Base-by-base conservation (phyloP, 2,888 invertebrate species). In the Phyllotreta striolata region DNA sequence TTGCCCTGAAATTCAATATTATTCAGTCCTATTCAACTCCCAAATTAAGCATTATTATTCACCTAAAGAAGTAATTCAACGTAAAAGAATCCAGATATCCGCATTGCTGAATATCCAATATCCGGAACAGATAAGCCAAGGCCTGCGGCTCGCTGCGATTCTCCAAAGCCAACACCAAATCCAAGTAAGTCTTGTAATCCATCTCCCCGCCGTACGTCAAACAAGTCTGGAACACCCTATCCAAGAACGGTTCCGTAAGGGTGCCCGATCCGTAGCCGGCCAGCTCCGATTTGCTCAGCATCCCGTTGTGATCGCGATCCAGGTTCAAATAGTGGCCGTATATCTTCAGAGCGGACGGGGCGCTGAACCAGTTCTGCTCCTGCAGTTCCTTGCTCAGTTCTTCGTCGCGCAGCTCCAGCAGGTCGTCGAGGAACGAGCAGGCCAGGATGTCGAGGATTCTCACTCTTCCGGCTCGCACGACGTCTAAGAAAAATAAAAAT, bases 111-210 rank as follows among this genome's bases (percentile, higher is more conserved):
- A 97, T 91, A 81, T 98, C 98, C 7, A 98, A 83, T 66, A 98
- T 92, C 38, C 92, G 84, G 82, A 98, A 98, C 56, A 98, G 84
- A 78, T 95, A 98, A 38, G 95, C 93, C 24, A 97, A 83, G 0
- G 96, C 91, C 72, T 96, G 95, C 0, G 96, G 94, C 79, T 97
- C 96, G 67, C 90, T 88, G 13, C 95, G 86, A 83, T 97, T 96
- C 82, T 97, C 96, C 69, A 97, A 82, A 0, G 97, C 97, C 38
- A 98, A 84, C 0, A 96, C 95, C 79, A 98, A 90, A 79, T 98
- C 96, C 24, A 98, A 83, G 80, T 96, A 98, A 0, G 96, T 95
- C 83, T 97, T 97, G 83, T 97, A 98, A 82, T 98, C 98, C 93
- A 95, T 95, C 82, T 95, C 94, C 0, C 93, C 93, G 72, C 95